Evolutionary conservation across 2,888 invertebrate genomes (phyloP).

Genomic region (Ophonus ardosiacus): DNA sequence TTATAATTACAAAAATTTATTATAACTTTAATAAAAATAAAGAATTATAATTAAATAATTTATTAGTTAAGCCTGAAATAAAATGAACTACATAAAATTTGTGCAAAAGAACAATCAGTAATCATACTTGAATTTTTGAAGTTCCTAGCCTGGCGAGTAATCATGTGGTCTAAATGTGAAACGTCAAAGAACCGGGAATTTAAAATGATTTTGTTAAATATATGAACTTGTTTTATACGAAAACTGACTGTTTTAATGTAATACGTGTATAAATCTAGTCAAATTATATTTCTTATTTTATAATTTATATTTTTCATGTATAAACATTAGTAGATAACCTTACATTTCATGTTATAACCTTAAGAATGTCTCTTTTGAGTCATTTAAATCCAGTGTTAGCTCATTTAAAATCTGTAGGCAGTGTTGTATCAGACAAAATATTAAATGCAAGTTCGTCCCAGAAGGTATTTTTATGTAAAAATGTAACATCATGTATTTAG

Average conservation of each 20-base stretch:
- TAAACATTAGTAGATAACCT: constrained; percentile 31
- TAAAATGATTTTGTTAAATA: constrained; percentile 36
- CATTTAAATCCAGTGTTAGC: constrained; percentile 79
- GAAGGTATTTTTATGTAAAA: constrained; percentile 78
- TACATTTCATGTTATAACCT: constrained; percentile 47
- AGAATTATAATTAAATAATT: too few species aligned
- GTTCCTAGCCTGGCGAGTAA: neutral
- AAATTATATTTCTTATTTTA: neutral
- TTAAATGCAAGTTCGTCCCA: constrained; percentile 82
- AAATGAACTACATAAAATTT: too few species aligned
- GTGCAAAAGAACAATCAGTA: too few species aligned
- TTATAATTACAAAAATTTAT: too few species aligned
- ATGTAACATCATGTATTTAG: neutral
- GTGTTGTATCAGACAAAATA: constrained; percentile 74
- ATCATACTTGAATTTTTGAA: too few species aligned
- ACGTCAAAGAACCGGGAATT: constrained; percentile 61
- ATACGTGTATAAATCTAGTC: constrained; percentile 44
- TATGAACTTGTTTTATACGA: constrained; percentile 45
- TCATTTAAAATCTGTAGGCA: constrained; percentile 78
- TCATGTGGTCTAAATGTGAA: constrained; percentile 47
- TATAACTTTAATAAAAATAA: too few species aligned
- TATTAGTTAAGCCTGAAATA: too few species aligned
- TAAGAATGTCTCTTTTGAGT: constrained; percentile 75
- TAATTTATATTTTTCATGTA: constrained; percentile 11
- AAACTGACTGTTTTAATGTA: constrained; percentile 11